phyloP scores from a whole-genome alignment of 1,140 invertebrate species.

The Sinella curviseta region DNA sequence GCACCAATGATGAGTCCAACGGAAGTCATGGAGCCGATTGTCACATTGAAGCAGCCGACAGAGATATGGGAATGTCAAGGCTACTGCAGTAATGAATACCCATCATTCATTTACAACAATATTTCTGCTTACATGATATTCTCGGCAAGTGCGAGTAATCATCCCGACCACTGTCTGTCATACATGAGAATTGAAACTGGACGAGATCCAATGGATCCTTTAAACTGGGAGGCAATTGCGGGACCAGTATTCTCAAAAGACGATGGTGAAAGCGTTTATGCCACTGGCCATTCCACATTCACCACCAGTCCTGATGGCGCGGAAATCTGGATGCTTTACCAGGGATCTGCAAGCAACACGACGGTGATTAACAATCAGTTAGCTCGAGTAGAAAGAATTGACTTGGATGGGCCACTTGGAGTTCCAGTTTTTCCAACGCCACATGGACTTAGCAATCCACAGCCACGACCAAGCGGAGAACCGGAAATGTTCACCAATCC shows the following conservation, averaged over 20 bases:
- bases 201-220: neutral
- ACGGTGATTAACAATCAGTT: constrained; percentile 24
- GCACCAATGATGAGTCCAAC: constrained; percentile 34
- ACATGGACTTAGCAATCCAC: constrained; percentile 15
- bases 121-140: constrained; percentile 15
- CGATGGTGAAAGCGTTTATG: constrained; percentile 18
- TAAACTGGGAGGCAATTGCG: neutral
- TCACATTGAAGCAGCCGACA: constrained; percentile 27
- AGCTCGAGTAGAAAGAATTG: constrained; percentile 34
- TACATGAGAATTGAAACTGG: constrained; percentile 22
- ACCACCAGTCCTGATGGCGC: neutral
- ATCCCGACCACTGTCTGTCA: constrained; percentile 20
- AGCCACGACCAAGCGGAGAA: constrained; percentile 35
- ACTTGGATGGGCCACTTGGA: constrained; percentile 27
- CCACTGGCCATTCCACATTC: neutral
- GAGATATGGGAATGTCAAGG: constrained; percentile 34
- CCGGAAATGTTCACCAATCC: constrained; percentile 33
- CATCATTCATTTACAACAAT: constrained; percentile 18
- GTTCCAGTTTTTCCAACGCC: constrained; percentile 28
- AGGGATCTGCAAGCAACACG: neutral
- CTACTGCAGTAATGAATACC: constrained; percentile 17
- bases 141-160: constrained; percentile 15
- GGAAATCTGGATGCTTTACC: constrained; percentile 17
- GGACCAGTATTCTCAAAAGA: constrained; percentile 26
- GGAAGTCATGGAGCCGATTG: constrained; percentile 3